A percentile compares a stretch with the other conserved stretches of the same genome.
phyloP scores from a whole-genome alignment of 1,140 invertebrate species.

The Microplitis demolitor region DNA sequence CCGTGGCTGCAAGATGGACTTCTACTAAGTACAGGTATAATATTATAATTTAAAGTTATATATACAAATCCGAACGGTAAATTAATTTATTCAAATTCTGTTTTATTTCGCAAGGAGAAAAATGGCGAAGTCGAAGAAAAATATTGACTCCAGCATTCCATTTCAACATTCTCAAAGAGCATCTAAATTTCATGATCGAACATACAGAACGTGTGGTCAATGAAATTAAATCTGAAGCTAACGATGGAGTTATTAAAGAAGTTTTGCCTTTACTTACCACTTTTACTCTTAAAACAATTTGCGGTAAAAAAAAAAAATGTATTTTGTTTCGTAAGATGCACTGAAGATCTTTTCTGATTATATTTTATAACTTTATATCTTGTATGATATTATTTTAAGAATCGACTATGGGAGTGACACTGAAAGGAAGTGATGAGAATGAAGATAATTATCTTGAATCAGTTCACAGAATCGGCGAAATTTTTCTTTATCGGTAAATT shows the following conservation, averaged over 20 bases:
- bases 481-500: slow-evolving; percentile 28
- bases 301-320: slow-evolving; percentile 54
- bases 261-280: slow-evolving; percentile 66
- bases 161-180: slow-evolving; percentile 81
- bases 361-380: neutral
- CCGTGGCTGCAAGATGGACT: slow-evolving; percentile 64
- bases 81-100: neutral
- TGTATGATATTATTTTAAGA: neutral
- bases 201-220: slow-evolving; percentile 63
- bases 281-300: slow-evolving; percentile 71
- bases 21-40: slow-evolving; percentile 64
- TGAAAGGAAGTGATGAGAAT: neutral
- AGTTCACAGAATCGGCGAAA: slow-evolving; percentile 31
- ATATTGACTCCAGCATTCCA: slow-evolving; percentile 87
- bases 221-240: slow-evolving; percentile 49
- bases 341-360: neutral
- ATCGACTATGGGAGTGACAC: neutral
- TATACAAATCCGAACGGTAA: neutral
- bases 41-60: neutral
- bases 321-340: neutral
- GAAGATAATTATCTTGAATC: neutral
- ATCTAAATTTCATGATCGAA: slow-evolving; percentile 71
- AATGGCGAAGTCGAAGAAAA: slow-evolving; percentile 78
- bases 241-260: slow-evolving; percentile 53
- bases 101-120: slow-evolving; percentile 61